Evolutionary conservation across 92 coral and sea anemone genomes (phyloP), one percentile per base, ranked within the genome.

Genomic region (Pocillopora meandrina): DNA sequence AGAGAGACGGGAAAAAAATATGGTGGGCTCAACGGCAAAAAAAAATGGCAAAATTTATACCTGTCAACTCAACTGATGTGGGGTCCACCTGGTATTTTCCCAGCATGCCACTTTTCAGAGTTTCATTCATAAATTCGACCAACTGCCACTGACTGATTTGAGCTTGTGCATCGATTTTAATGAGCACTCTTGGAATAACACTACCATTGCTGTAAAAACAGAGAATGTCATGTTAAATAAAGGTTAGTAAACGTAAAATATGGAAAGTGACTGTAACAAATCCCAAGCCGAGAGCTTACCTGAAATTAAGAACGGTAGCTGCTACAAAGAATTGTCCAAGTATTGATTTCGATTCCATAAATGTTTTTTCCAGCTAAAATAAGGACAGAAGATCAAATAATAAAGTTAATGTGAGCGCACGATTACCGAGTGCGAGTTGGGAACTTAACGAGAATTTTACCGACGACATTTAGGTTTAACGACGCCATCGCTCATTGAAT

Each of bases 261-360:
- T 26, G 26, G 0, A 26, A 26, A 42, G 49, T 42, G 49, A 52
- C 14, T 49, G 10, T 15, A 19, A 49, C 31, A 52, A 49, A 65
- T 65, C 59, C 31, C 11, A 56, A 14, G 26, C 26, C 26, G 26
- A 26, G 14, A 10, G 52, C 86, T 17, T 65, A 90, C 93, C 90
- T 90, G 72, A 75, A 87, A 7, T 55, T 47, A 5, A 82, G 34
- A 2, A 86, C 65, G n/a, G 69, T 31, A 21, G 87, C 85, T 71
- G 82, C 90, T n/a, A 90, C 64, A 47, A 80, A 86, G 9, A 57
- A 58, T 6, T 21, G 57, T 57, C 90, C 90, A 58, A 75, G 52
- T 66, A 9, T 61, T 26, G 93, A 86, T 18, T 13, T 68, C n/a
- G 93, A 86, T 5, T 17, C 17, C 74, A 66, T 34, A 33, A 90